phyloP scores from a whole-genome alignment of 2,888 invertebrate species.

The Lasioglossum leucozonium region DNA sequence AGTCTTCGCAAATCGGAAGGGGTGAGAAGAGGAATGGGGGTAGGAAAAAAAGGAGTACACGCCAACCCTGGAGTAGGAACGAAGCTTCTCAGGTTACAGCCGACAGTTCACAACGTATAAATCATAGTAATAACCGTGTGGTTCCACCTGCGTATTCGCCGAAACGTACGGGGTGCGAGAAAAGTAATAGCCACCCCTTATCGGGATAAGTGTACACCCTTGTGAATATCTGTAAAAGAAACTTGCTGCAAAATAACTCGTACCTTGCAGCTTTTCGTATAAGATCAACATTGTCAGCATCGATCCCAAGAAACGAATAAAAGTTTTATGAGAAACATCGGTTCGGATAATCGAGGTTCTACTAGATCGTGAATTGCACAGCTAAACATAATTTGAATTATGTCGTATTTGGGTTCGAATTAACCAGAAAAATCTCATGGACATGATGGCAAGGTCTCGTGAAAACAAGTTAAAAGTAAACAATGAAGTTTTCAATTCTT shows the following conservation, averaged over 20 bases:
- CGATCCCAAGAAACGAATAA: background rate
- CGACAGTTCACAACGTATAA: constrained; percentile 78
- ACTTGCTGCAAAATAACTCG: background rate
- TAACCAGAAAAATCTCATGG: too few relatives aligned
- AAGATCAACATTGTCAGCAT: background rate
- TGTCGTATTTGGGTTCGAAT: background rate
- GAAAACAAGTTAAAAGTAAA: too few relatives aligned
- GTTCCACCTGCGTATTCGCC: constrained; percentile 81
- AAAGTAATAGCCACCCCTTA: background rate
- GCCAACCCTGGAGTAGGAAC: constrained; percentile 59
- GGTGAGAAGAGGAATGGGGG: constrained; percentile 5
- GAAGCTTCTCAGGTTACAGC: constrained; percentile 48
- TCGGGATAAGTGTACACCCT: background rate
- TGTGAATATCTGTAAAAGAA: background rate
- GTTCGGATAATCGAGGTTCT: background rate
- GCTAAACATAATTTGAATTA: background rate
- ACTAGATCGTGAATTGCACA: background rate
- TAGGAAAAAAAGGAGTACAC: constrained; percentile 40
- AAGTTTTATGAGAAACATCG: too few relatives aligned
- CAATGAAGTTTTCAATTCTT: background rate
- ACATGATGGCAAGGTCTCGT: too few relatives aligned
- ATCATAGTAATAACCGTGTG: constrained; percentile 81
- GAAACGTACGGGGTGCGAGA: background rate
- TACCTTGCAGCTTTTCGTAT: background rate
- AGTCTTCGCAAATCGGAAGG: constrained; percentile 17